phyloP scores from a whole-genome alignment of 2,888 invertebrate species.

The Thyatira batis region DNA sequence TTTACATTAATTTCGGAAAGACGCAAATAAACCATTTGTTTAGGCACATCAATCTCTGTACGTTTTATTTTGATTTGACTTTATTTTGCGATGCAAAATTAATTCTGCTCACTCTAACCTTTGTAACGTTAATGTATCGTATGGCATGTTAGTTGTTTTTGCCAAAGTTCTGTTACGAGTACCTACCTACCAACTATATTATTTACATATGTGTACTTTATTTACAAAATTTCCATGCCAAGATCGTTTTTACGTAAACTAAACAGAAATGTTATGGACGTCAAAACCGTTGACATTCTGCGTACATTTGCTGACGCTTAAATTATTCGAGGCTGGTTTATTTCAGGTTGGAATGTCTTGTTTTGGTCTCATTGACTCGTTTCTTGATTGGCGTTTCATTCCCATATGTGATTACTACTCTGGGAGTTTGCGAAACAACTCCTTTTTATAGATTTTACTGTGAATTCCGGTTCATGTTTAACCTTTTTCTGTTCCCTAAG shows the following conservation, averaged over 20 bases:
- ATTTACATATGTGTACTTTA: conserved; percentile 30
- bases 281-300: conserved; percentile 21
- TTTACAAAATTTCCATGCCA: conserved; percentile 38
- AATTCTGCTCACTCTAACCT: conserved; percentile 6
- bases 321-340: not conserved
- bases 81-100: not conserved
- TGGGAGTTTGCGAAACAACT: not conserved
- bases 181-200: no score
- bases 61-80: not conserved
- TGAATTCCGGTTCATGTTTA: not conserved
- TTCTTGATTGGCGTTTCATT: conserved; percentile 8
- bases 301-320: conserved; percentile 1
- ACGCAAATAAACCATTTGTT: conserved; percentile 15
- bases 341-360: conserved; percentile 6
- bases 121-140: conserved; percentile 17
- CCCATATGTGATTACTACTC: conserved; percentile 6
- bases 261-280: conserved; percentile 20
- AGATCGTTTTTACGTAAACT: conserved; percentile 23
- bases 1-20: conserved; percentile 16
- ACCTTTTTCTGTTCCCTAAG: not conserved
- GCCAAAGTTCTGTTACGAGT: conserved; percentile 36
- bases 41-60: conserved; percentile 5
- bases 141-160: conserved; percentile 43
- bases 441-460: not conserved
- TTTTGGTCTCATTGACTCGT: conserved; percentile 1